Evolutionary conservation across 2,888 invertebrate genomes (phyloP), one percentile per base, ranked within the genome.

Genomic region (Caenorhabditis drosophilae): DNA sequence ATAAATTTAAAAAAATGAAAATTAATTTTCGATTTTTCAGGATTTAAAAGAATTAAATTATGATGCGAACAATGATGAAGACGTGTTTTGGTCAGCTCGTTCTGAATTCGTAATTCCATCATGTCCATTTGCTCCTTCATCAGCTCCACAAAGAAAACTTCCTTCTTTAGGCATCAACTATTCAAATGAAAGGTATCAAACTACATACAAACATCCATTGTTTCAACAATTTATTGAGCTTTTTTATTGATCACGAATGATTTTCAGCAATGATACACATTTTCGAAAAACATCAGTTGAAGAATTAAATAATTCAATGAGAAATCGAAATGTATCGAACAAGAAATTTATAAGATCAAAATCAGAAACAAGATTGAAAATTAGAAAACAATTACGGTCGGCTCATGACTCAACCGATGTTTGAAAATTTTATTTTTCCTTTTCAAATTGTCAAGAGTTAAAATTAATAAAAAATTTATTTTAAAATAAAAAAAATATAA

Each of bases 331-430:
- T 15, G 23, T 23, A 15, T 42, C 23, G 20, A 42, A 3, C 42
- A 42, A 9, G 18, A 45, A 45, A 45, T 45, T 45, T n/a, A 12
- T 45, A 4, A 26, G 44, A 7, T 45, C 44, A 12, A 45, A 45
- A 45, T 45, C 44, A 6, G 44, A 45, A 45, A 27, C 27, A 7
- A 23, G 44, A 6, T 11, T 45, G 6, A n/a, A 18, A 16, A 2
- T 45, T 9, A 36, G n/a, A 36, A 9, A n/a, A 4, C 4, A n/a
- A 16, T n/a, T 27, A 16, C 44, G 27, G 15, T 15, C 16, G 2
- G 16, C 2, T 4, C 44, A 23, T 2, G 27, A 45, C 3, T n/a
- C 44, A 45, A 45, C 25, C 16, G 23, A 45, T 27, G 27, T 45
- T 4, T 45, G 22, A 40, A 7, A 45, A n/a, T 12, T 36, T 9